Conservation (phyloP, 92 coral and sea anemone species). For the Paramuricea clavata region DNA sequence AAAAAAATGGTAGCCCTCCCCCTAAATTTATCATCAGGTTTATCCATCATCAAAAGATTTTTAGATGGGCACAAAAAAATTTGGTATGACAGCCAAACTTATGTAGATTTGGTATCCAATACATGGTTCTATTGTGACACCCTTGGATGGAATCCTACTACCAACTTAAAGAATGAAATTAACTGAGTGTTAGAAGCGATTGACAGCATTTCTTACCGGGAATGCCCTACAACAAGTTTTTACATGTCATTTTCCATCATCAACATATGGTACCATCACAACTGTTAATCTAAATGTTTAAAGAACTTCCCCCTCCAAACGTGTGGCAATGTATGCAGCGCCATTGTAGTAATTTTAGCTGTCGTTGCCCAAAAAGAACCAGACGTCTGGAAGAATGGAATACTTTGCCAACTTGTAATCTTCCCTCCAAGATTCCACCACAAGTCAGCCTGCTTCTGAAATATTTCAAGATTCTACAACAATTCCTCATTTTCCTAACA, state of each 20-base stretch:
- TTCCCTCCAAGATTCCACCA: slow-evolving; percentile 8
- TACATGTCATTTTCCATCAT: not conserved
- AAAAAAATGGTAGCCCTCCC: too few relatives aligned
- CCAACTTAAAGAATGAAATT: slow-evolving; percentile 26
- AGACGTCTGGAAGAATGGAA: slow-evolving; percentile 53
- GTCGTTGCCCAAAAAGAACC: slow-evolving; percentile 60
- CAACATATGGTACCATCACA: slow-evolving; percentile 32
- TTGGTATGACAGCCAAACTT: too few relatives aligned
- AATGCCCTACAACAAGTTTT: slow-evolving; percentile 36
- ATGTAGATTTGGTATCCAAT: slow-evolving; percentile 57
- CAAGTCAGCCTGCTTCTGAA: too few relatives aligned
- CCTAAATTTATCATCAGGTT: too few relatives aligned
- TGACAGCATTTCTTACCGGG: slow-evolving; percentile 20
- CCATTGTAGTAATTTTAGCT: slow-evolving; percentile 54
- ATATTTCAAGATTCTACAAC: too few relatives aligned
- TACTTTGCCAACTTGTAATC: not conserved
- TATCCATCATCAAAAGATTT: too few relatives aligned
- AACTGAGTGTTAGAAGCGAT: slow-evolving; percentile 33
- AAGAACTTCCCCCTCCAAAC: slow-evolving; percentile 69
- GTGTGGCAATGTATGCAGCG: slow-evolving; percentile 68
- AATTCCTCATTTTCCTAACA: too few relatives aligned
- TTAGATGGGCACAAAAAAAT: too few relatives aligned
- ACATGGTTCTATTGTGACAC: slow-evolving; percentile 70
- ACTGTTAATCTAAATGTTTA: slow-evolving; percentile 41
- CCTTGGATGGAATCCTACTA: slow-evolving; percentile 57